Evolutionary conservation across 2,888 invertebrate species (phyloP).

Genomic region (Leptura quadrifasciata): DNA sequence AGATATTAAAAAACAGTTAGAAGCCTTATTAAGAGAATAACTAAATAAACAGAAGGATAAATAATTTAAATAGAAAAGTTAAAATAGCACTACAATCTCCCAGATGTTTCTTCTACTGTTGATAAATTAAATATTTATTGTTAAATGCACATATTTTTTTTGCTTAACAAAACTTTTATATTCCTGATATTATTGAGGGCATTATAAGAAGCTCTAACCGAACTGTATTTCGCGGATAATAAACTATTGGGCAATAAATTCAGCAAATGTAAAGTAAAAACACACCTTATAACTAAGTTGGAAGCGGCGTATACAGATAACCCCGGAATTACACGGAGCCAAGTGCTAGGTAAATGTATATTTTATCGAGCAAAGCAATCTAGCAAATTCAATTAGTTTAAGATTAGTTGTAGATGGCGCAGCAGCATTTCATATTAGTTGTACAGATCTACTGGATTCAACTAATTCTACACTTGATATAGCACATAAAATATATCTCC

Average conservation of each 20-base stretch:
- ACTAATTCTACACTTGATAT: slow-evolving; percentile 60
- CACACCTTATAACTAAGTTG: slow-evolving; percentile 54
- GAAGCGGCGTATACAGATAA: slow-evolving; percentile 62
- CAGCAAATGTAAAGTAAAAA: slow-evolving; percentile 52
- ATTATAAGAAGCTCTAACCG: neutral
- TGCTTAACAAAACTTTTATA: neutral
- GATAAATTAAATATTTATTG: neutral
- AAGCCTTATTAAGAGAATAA: too few relatives aligned
- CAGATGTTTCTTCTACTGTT: too few relatives aligned
- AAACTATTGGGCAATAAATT: slow-evolving; percentile 55
- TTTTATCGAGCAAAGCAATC: slow-evolving; percentile 73
- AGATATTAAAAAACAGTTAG: too few relatives aligned
- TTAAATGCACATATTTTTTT: neutral
- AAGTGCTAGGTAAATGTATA: slow-evolving; percentile 73
- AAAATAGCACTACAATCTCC: too few relatives aligned
- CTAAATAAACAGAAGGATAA: too few relatives aligned
- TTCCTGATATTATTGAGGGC: neutral
- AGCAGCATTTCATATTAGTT: slow-evolving; percentile 64
- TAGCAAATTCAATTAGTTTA: slow-evolving; percentile 74
- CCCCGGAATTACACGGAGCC: slow-evolving; percentile 67
- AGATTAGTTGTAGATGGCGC: slow-evolving; percentile 71
- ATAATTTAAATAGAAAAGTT: too few relatives aligned
- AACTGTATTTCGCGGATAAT: slow-evolving; percentile 40
- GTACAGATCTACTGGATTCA: slow-evolving; percentile 62
- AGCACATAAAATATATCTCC: slow-evolving; percentile 42